Evolutionary conservation across 2,888 invertebrate species (phyloP), one percentile per base, ranked within the genome.

Genomic region (Aleiodes leptofemur): DNA sequence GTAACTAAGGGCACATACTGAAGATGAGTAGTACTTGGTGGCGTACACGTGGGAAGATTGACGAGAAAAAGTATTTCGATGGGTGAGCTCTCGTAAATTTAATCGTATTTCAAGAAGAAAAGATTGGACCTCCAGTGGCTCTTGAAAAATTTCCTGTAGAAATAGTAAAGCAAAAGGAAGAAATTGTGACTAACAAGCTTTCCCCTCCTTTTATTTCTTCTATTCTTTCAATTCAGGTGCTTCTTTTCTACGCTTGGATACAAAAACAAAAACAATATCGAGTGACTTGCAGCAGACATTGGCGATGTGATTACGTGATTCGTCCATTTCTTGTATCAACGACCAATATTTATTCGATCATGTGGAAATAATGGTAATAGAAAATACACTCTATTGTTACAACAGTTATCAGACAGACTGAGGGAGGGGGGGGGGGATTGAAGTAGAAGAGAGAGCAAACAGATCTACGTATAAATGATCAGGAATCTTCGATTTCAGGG

Each of bases 401-500:
- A 64, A 56, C 68, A 72, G 38, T 64, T 74, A 61, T 74, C 61
- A 61, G 34, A n/a, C 3, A 14, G 59, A 73, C 72, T 74, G 78
- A 78, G 73, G 76, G 78, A 16, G 55, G 50, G 51, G 76, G 78
- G 16, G 55, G 50, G 51, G 43, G 72, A 77, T 56, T 56, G 51
- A 48, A 50, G 59, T 61, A 14, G 59, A 48, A 56, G 59, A 51
- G 68, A 16, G 55, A n/a, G 55, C 6, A n/a, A 55, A 55, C 11
- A n/a, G 55, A n/a, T 55, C 16, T 55, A 55, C 6, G 55, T 55
- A 55, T 55, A 55, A 43, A 43, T 61, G 68, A 66, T 68, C 72
- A 53, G 48, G 73, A 71, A 73, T 75, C 73, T 66, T 77, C 77
- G 73, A 77, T 74, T 73, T 69, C 73, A 56, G 76, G 76, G 73